Evolutionary conservation across 2,113 vertebrate species (phyloP), one percentile per base, ranked within the genome.

Genomic region (Emydura subglobosa): DNA sequence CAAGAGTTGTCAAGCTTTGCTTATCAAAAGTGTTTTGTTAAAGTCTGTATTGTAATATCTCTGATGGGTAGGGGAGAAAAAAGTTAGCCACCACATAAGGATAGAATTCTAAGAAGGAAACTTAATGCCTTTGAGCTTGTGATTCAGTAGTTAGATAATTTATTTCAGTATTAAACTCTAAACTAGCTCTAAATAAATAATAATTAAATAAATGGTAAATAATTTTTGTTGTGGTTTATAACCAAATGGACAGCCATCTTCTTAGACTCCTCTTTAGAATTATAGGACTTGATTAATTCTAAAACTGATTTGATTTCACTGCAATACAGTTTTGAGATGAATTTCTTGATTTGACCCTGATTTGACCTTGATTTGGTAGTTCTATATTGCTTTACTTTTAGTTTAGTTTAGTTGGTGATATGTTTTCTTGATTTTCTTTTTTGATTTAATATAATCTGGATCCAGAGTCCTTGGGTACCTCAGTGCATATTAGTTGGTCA

Each of bases 31-130:
- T 31, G 7, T 54, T n/a, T 74, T 85, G 29, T 54, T 79, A 65
- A 87, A 39, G n/a, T 39, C 19, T 72, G 16, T 39, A 39, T 65
- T 8, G 31, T n/a, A 65, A 6, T n/a, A 34, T 39, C 65, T 39
- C 17, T 72, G 65, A 72, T 39, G n/a, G 25, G 12, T 82, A 79
- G 7, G 16, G 6, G 10, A 27, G 3, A 42, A 57, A 87, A 74
- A 53, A 1, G 78, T 31, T 50, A 29, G 3, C 8, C 55, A 54
- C 17, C 5, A 2, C 1, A 1, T 5, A 39, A n/a, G 1, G 34
- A 0, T 0, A 10, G 16, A 82, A 29, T 84, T 95, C 91, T 84
- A 86, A 68, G 85, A 72, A 72, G 19, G 34, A 72, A 72, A 17
- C 13, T 74, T 50, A 7, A 1, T 82, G 49, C 1, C 6, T 85